These are phyloP conservation scores for Trogon surrucura DNA, from an alignment of 2,113 vertebrate genomes.

Conservation along the genomic window DNA sequence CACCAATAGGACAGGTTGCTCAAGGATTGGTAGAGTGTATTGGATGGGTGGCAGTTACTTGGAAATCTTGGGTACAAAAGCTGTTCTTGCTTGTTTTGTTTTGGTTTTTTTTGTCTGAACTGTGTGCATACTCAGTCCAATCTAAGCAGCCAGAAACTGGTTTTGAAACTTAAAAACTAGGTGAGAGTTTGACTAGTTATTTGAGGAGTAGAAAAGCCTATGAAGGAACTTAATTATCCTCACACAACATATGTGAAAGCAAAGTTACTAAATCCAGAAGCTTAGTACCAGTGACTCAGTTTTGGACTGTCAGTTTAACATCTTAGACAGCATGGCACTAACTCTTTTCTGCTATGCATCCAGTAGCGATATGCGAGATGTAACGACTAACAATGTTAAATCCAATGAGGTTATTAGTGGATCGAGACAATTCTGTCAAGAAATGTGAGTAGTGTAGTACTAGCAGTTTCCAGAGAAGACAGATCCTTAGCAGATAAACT, in stretches of 20 bases:
- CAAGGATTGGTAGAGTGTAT: not conserved
- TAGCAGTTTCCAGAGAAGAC: not conserved
- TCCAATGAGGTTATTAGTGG: not conserved
- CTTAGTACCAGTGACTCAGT: not conserved
- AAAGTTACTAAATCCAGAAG: not conserved
- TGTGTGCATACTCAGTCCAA: not conserved
- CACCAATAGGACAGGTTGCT: not conserved
- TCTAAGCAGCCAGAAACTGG: not conserved
- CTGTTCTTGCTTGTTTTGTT: not conserved
- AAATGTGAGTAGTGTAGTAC: not conserved
- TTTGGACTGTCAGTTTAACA: not conserved
- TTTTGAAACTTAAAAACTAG: not conserved
- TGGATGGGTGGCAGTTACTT: not conserved
- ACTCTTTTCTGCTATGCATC: fast-evolving
- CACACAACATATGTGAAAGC: not conserved
- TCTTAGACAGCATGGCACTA: not conserved
- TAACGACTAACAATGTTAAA: not conserved
- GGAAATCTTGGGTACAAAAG: not conserved
- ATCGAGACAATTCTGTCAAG: not conserved
- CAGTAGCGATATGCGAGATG: fast-evolving
- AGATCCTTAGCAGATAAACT: not conserved
- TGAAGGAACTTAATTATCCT: not conserved
- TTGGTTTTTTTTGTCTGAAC: not conserved
- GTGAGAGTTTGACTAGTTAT: not conserved
- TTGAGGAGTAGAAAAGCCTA: not conserved